A percentile compares a stretch with the other conserved stretches of the same genome.
phyloP scores from a whole-genome alignment of 37 sponge, comb jelly and placozoan genomes.

The Oopsacas minuta region DNA sequence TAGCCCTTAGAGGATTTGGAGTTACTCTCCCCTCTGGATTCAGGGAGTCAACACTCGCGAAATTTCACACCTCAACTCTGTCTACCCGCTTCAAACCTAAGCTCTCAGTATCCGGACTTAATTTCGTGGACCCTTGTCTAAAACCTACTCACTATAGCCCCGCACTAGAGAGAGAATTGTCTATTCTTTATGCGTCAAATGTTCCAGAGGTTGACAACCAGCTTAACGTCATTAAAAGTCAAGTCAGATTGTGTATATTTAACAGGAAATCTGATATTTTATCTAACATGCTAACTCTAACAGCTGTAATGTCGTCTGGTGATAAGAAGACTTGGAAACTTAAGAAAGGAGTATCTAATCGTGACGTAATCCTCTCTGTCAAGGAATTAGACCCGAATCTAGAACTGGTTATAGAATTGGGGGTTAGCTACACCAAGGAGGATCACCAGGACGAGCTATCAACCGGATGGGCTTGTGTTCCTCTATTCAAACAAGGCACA shows the following conservation, averaged over 20 bases:
- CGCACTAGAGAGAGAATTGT: background rate
- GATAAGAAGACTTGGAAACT: constrained; percentile 14
- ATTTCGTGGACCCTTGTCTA: background rate
- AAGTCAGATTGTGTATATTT: background rate
- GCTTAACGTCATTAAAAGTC: background rate
- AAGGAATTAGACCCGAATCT: background rate
- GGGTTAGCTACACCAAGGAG: background rate
- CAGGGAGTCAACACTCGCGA: constrained; percentile 39
- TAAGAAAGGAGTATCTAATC: background rate
- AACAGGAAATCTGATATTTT: background rate
- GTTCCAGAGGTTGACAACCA: background rate
- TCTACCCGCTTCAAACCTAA: background rate
- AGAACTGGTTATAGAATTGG: background rate
- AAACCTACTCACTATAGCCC: background rate
- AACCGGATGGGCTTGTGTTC: background rate
- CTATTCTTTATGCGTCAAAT: background rate
- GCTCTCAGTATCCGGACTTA: background rate
- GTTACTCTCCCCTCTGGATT: constrained; percentile 40
- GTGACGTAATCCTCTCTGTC: background rate
- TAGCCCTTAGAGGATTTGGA: background rate
- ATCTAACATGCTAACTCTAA: background rate
- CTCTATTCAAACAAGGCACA: background rate
- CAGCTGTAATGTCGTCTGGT: background rate
- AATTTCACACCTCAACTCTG: constrained; percentile 20
- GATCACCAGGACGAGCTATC: background rate